Percentiles rank a stretch among this genome's conserved stretches.
These are phyloP conservation scores for Pemphigus obesinymphae DNA, from an alignment of 1,140 invertebrate species.

Conservation along the genomic window DNA sequence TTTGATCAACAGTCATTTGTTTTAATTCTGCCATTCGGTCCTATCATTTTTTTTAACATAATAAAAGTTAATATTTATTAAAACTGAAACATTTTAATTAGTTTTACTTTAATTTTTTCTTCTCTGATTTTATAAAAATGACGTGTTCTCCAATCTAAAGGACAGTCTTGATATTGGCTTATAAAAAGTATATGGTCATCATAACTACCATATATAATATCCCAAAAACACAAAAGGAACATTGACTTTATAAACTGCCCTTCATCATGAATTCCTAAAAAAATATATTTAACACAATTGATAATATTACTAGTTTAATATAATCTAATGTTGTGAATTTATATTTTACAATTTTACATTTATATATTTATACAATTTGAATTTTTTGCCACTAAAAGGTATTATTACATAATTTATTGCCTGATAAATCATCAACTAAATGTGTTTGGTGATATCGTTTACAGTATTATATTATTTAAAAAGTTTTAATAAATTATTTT, in stretches of 20 bases:
- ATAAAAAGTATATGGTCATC: conserved; percentile 63
- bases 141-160: conserved; percentile 63
- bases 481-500: too few relatives aligned
- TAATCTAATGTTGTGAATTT: neutral
- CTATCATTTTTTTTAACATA: neutral
- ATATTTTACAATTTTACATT: too few relatives aligned
- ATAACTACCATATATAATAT: conserved; percentile 50
- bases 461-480: too few relatives aligned
- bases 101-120: conserved; percentile 50
- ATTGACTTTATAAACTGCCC: conserved; percentile 30
- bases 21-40: neutral
- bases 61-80: neutral
- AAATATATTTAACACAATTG: conserved; percentile 30
- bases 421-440: too few relatives aligned
- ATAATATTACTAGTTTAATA: too few relatives aligned
- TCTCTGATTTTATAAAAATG: conserved; percentile 55
- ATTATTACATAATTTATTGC: neutral
- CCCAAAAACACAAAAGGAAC: conserved; percentile 74
- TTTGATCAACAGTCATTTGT: conserved; percentile 9
- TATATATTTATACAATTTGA: neutral
- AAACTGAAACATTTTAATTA: neutral
- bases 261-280: conserved; percentile 31
- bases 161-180: conserved; percentile 60
- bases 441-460: too few relatives aligned
- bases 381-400: neutral